Conservation (phyloP, 2,888 invertebrate species). For the Acanthopleura granulata region DNA sequence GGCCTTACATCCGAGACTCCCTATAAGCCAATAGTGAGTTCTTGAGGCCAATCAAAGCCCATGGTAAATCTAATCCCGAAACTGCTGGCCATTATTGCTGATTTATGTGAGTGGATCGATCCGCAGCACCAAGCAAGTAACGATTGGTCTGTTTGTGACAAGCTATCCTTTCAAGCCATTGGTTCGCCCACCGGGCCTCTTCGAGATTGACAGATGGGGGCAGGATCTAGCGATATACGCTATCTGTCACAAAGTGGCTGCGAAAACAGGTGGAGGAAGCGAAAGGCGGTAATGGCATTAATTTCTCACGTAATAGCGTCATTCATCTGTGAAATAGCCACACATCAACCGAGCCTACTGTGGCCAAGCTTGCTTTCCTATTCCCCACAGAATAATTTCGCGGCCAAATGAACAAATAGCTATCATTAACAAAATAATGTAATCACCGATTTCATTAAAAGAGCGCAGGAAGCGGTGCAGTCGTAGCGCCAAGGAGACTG, state of each 20-base stretch:
- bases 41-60: neutral
- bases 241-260: neutral
- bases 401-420: slow-evolving; percentile 2
- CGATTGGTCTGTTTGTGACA: slow-evolving; percentile 4
- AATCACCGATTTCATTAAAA: slow-evolving; percentile 3
- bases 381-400: neutral
- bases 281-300: neutral
- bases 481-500: no score
- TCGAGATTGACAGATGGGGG: neutral
- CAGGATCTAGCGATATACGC: neutral
- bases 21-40: slow-evolving; percentile 2
- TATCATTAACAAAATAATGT: slow-evolving; percentile 6
- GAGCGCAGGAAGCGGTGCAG: neutral
- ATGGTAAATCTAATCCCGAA: slow-evolving; percentile 9
- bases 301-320: slow-evolving; percentile 10
- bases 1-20: neutral
- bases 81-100: neutral
- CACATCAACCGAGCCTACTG: neutral
- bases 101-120: neutral
- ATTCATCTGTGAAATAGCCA: slow-evolving; percentile 6
- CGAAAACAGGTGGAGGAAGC: neutral
- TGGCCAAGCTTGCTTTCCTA: neutral
- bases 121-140: neutral
- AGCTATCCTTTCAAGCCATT: neutral
- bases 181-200: neutral